phyloP scores from a whole-genome alignment of 2,113 vertebrate species.

The Vanacampus margaritifer region DNA sequence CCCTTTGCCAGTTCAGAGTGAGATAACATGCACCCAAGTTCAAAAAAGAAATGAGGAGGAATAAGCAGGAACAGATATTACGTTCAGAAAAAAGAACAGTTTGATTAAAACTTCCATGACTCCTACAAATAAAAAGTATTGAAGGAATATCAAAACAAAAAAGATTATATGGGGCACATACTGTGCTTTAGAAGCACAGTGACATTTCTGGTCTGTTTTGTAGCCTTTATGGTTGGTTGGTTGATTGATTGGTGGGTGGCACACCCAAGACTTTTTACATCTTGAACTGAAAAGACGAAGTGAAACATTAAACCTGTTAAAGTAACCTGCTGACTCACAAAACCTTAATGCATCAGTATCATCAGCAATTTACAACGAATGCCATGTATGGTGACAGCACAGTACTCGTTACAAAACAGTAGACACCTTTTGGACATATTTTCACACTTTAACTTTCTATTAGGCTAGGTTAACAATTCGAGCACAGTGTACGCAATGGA shows the following conservation, averaged over 20 bases:
- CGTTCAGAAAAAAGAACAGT: not conserved
- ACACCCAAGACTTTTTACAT: not conserved
- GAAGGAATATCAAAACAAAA: not conserved
- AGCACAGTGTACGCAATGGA: not conserved
- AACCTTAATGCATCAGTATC: not conserved
- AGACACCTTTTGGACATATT: not conserved
- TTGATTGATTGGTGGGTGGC: not conserved
- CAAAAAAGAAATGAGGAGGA: not conserved
- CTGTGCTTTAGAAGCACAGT: not conserved
- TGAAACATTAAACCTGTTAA: not conserved
- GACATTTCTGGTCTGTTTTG: not conserved
- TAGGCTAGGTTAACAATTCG: not conserved
- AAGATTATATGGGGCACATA: not conserved
- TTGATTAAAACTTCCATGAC: not conserved
- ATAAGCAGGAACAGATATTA: not conserved
- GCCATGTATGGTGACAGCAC: not conserved
- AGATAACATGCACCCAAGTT: not conserved
- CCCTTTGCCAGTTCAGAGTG: not conserved
- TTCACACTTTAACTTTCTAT: not conserved
- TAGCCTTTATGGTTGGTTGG: not conserved
- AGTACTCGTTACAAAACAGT: not conserved
- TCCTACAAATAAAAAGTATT: not conserved
- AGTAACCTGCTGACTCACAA: not conserved
- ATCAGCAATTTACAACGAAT: no score
- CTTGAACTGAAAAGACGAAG: not conserved